These are phyloP conservation scores for Epizoanthus illoricatus DNA, from an alignment of 92 coral and sea anemone genomes.

Conservation along the genomic window DNA sequence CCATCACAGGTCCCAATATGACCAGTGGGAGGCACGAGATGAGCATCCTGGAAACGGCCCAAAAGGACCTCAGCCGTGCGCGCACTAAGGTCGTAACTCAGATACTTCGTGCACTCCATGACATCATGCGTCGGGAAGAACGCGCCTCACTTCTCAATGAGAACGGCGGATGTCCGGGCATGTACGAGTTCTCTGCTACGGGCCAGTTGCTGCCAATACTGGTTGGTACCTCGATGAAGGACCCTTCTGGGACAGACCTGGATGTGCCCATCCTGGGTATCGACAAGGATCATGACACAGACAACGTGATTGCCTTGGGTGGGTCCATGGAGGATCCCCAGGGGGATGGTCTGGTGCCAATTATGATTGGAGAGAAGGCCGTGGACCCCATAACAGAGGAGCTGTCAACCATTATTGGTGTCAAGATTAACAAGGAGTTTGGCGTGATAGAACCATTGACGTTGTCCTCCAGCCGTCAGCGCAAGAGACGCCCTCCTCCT, in stretches of 20 bases:
- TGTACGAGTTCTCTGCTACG: conserved; percentile 97
- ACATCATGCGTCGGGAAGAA: conserved; percentile 91
- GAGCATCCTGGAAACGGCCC: conserved; percentile 84
- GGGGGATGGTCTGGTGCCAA: conserved; percentile 95
- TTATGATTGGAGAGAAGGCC: conserved; percentile 97
- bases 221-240: conserved; percentile 91
- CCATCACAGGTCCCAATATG: conserved; percentile 82
- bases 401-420: conserved; percentile 91
- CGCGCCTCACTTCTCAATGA: conserved; percentile 81
- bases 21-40: conserved; percentile 88
- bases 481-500: conserved; percentile 89
- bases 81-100: conserved; percentile 80
- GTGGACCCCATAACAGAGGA: conserved; percentile 91
- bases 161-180: conserved; percentile 97
- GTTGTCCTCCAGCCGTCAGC: conserved; percentile 82
- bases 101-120: conserved; percentile 77
- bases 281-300: conserved; percentile 86
- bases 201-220: conserved; percentile 94
- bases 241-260: conserved; percentile 78
- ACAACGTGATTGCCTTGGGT: conserved; percentile 86
- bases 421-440: conserved; percentile 84
- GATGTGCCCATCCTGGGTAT: conserved; percentile 95
- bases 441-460: conserved; percentile 92
- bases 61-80: conserved; percentile 68
- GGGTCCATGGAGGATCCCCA: conserved; percentile 98